These are phyloP conservation scores for Chloroceryle inda DNA, from an alignment of 2,797 vertebrate species.

Conservation along the genomic window DNA sequence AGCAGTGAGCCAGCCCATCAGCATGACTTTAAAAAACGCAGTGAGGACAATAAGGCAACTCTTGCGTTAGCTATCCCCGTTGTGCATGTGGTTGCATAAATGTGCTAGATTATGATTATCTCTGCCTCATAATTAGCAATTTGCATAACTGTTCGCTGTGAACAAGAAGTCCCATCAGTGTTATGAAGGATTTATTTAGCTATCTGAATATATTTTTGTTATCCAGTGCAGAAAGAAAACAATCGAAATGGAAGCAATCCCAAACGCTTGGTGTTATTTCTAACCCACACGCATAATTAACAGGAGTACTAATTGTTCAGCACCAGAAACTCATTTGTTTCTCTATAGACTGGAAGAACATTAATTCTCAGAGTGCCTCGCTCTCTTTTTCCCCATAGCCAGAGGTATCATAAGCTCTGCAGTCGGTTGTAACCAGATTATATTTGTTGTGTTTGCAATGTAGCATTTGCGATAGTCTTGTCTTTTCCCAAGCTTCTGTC, in stretches of 20 bases:
- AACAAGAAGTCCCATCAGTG: conserved; percentile 75
- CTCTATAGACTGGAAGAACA: conserved; percentile 73
- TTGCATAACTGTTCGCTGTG: conserved; percentile 78
- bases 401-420: conserved; percentile 43
- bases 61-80: conserved; percentile 70
- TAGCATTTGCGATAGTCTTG: background rate
- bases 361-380: conserved; percentile 69
- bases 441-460: conserved; percentile 44
- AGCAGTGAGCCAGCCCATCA: background rate
- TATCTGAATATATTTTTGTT: conserved; percentile 80
- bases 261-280: conserved; percentile 76
- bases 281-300: conserved; percentile 76
- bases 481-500: conserved; percentile 57
- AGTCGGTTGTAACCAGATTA: conserved; percentile 64
- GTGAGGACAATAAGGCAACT: conserved; percentile 62
- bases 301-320: conserved; percentile 78
- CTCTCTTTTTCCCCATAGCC: conserved; percentile 33
- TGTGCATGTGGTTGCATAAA: conserved; percentile 73
- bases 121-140: conserved; percentile 81
- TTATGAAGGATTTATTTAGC: conserved; percentile 80
- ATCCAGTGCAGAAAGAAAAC: conserved; percentile 70
- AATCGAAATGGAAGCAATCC: conserved; percentile 76
- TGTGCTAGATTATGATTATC: conserved; percentile 80
- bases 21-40: conserved; percentile 18
- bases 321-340: conserved; percentile 80